Evolutionary conservation across 1,140 invertebrate species (phyloP), one percentile per base, ranked within the genome.

Genomic region (Littorina saxatilis): DNA sequence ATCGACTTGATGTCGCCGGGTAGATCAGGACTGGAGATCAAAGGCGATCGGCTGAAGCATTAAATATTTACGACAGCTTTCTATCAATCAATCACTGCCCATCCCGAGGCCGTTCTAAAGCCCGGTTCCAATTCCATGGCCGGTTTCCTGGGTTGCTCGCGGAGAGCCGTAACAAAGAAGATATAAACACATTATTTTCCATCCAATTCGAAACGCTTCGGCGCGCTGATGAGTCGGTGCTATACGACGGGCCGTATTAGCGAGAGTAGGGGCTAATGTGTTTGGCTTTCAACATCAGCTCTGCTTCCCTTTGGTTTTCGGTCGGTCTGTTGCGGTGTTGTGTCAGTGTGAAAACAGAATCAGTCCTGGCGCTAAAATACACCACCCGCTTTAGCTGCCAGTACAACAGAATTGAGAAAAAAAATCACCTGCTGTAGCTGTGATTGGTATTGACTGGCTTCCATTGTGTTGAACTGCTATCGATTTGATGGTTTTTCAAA

Each of bases 171-270:
- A 78, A 78, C 76, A 78, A 78, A 78, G 76, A 78, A 58, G 76
- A 78, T 78, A 78, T 78, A 78, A 78, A 78, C 76, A 78, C 76
- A 78, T 78, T 78, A 78, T 78, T 78, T 78, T 78, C 76, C 76
- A 78, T 78, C 76, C 76, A 78, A 78, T 78, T 78, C 76, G 76
- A 78, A 78, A 78, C 76, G 76, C 76, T n/a, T 58, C 55, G 27
- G 20, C 76, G 76, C 55, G 4, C 76, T 78, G 76, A 78, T 78
- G 76, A 40, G 76, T 23, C 39, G 55, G 23, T 32, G 76, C 76
- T 58, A 58, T 73, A 73, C 27, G 40, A 43, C 4, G 70, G 29
- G n/a, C 20, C 39, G 40, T 73, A 73, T 73, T 73, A 52, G 40
- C 29, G 76, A 40, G 76, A 78, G 76, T 63, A 43, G 55, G 58